These are phyloP conservation scores for Montipora capitata DNA, from an alignment of 92 coral and sea anemone species.

Conservation along the genomic window DNA sequence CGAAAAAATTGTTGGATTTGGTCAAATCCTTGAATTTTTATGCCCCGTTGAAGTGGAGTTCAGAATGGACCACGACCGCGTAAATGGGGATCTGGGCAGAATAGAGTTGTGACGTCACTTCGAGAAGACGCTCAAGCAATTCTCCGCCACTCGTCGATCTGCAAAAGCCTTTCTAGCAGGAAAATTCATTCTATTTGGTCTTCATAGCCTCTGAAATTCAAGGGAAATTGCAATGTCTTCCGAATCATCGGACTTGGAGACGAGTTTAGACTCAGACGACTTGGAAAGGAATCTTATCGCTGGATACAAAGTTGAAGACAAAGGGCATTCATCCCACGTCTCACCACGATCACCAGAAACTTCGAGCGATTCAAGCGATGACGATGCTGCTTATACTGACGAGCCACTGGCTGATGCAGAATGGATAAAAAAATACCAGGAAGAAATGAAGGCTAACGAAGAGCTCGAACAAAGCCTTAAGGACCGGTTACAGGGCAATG, in stretches of 20 bases:
- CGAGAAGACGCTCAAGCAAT: too few relatives aligned
- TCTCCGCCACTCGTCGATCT: too few relatives aligned
- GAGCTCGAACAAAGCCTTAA: constrained; percentile 8
- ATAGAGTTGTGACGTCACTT: too few relatives aligned
- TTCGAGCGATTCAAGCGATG: background rate
- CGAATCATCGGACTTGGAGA: too few relatives aligned
- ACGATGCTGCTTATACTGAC: background rate
- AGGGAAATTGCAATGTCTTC: too few relatives aligned
- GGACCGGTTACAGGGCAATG: constrained; percentile 14
- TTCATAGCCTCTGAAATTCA: too few relatives aligned
- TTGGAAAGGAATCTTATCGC: background rate
- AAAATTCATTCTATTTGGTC: too few relatives aligned
- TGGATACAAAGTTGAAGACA: background rate
- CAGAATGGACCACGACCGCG: background rate
- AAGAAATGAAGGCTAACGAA: background rate
- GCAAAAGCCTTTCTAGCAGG: too few relatives aligned
- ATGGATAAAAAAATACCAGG: background rate
- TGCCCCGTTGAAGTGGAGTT: background rate
- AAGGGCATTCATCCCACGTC: background rate
- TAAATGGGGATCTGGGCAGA: background rate
- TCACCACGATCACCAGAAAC: background rate
- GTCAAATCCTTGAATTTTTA: too few relatives aligned
- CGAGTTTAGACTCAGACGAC: background rate
- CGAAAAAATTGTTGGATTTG: too few relatives aligned
- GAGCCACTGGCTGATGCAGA: constrained; percentile 34